These are phyloP conservation scores for Hemicordylus capensis DNA, from an alignment of 2,113 vertebrate genomes.

Conservation along the genomic window DNA sequence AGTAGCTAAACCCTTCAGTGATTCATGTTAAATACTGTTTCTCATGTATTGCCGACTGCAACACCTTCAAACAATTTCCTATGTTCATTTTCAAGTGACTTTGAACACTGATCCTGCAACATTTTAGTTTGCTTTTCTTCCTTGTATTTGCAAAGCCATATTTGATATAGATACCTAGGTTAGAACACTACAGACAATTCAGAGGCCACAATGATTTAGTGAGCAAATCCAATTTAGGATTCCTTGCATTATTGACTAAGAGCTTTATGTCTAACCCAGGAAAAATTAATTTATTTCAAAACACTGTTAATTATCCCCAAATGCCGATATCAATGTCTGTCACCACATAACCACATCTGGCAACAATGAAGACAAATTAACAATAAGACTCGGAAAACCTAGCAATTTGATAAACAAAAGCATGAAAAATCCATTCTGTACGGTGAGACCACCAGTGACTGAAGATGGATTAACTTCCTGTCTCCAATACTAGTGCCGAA, in stretches of 20 bases:
- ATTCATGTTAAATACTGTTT: background rate
- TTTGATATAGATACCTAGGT: background rate
- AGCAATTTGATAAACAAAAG: conserved; percentile 78
- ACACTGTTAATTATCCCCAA: conserved; percentile 61
- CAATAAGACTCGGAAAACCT: conserved; percentile 77
- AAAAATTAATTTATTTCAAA: conserved; percentile 67
- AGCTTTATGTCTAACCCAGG: conserved; percentile 36
- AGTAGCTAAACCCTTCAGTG: too few species aligned
- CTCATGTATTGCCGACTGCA: background rate
- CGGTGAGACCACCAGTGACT: conserved; percentile 77
- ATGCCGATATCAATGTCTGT: conserved; percentile 71
- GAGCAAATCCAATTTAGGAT: conserved; percentile 40
- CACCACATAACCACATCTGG: conserved; percentile 84
- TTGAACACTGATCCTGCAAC: background rate
- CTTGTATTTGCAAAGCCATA: background rate
- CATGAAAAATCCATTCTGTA: conserved; percentile 78
- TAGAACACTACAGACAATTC: background rate
- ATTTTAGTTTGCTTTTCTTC: background rate
- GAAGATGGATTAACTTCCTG: conserved; percentile 82
- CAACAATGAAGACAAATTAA: conserved; percentile 84
- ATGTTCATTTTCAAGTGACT: background rate
- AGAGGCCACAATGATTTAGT: conserved; percentile 2
- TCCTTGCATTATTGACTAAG: conserved; percentile 55
- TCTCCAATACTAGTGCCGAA: conserved; percentile 74
- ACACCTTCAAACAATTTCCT: background rate